Base-by-base conservation (phyloP, 2,888 invertebrate genomes). In the Lithophane semibrunnea region DNA sequence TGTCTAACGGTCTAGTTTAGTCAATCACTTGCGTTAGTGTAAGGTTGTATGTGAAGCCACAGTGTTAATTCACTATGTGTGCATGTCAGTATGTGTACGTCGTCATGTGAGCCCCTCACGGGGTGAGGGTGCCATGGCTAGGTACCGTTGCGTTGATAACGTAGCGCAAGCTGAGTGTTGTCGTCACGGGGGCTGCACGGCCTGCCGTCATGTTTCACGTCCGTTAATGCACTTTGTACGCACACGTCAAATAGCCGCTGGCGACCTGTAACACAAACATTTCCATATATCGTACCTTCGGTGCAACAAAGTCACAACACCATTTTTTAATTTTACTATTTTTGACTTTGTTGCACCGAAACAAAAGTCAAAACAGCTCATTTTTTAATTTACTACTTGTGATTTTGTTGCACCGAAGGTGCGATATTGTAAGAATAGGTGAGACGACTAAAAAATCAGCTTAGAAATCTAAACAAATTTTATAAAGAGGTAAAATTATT, bases 101-200 rank as follows among this genome's bases (percentile, higher is more conserved):
- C 69, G 89, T 84, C 90, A 90, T 89, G 88, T 84, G 81, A 79
- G 80, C 79, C 85, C 89, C 92, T 92, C 92, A 91, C 88, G 44
- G 64, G 58, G 80, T 88, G 92, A 91, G 90, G 89, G 77, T 65
- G 88, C 85, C 90, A 90, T 90, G 88, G 88, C 90, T 79, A 42
- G 68, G 58, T 60, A 63, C 65, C 47, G 65, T 52, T 47, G 71
- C 77, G 66, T 60, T 60, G 58, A 52, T 77, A 58, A 66, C 66
- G 81, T 74, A 82, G 87, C 85, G 79, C 69, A 80, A 86, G 84
- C 88, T 73, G 72, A 75, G 75, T 56, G 80, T 73, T 71, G 80
- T 79, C 72, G 75, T 56, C 56, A 54, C 73, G 73, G 73, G 67
- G 74, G 78, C 77, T 71, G 67, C 65, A 29, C 68, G 66, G 80